Evolutionary conservation across 2,113 vertebrate genomes (phyloP).

Genomic region (Oxyruncus cristatus): DNA sequence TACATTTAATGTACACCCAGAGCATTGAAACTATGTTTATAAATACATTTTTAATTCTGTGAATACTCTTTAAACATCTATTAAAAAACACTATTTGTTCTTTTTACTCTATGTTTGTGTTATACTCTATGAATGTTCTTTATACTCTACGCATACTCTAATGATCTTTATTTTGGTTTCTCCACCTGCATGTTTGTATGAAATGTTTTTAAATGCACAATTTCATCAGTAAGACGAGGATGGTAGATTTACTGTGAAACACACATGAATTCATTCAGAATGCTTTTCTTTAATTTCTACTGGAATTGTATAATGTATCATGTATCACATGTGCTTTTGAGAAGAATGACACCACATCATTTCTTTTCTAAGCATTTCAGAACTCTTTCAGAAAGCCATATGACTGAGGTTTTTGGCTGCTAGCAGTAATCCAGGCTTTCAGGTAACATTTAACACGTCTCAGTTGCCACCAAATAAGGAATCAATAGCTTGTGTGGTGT

Average conservation of each 20-base stretch:
- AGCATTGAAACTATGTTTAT: background rate
- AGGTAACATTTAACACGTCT: background rate
- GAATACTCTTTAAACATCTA: background rate
- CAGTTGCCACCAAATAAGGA: background rate
- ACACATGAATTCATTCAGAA: background rate
- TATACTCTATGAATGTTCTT: background rate
- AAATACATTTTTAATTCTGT: background rate
- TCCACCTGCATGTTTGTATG: background rate
- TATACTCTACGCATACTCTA: background rate
- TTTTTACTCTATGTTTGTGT: background rate
- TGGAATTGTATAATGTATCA: background rate
- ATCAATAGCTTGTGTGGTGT: background rate
- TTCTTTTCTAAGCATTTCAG: background rate
- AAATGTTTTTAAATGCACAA: background rate
- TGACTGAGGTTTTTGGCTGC: fast-evolving
- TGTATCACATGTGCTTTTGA: background rate
- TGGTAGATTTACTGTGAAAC: background rate
- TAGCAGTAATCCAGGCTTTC: background rate
- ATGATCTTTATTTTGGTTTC: background rate
- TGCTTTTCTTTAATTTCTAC: background rate
- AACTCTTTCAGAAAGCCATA: background rate
- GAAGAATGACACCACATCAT: background rate
- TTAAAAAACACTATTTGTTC: background rate
- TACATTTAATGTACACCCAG: background rate
- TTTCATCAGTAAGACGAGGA: background rate